Base-by-base conservation (phyloP, 1,140 invertebrate genomes). In the Drosophila rhopaloa region DNA sequence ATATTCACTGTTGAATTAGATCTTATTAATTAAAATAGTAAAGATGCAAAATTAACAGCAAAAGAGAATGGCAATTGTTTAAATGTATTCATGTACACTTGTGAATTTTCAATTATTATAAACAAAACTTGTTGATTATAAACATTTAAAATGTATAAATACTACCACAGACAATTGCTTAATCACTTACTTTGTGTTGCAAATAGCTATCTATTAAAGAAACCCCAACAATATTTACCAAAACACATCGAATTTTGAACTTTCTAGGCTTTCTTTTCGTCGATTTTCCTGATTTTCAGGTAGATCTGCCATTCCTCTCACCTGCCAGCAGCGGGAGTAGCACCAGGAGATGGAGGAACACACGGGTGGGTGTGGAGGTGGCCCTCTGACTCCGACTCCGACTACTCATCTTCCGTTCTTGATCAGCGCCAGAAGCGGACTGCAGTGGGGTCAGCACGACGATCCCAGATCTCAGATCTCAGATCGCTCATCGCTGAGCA, bases 391-490 rank as follows among this genome's bases (percentile, higher is more conserved):
- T 32, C 29, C 8, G 6, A 32, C 29, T 32, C 29, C 9, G 37
- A 38, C 11, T 38, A 4, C n/a, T 37, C 65, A 66, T 65, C 27
- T 40, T 68, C 61, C 65, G 51, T 68, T 63, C 60, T 66, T 54
- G 65, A 29, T 67, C 61, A 63, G 35, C 29, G 47, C 65, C 37
- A 65, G 32, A 14, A 38, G 65, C 24, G 19, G 38, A 68, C 63
- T 68, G 60, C 65, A 66, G 46, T 53, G 61, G 47, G 47, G 38
- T 32, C 35, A 38, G 27, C n/a, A 14, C 65, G 38, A 29, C 60
- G 11, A n/a, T 47, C 44, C 16, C 37, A 48, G 47, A 44, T 32
- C 38, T 11, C 37, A 48, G 47, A 44, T 32, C 38, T 11, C 59
- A 65, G 11, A 27, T 47, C 44, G 13, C 59, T 53, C 8, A 27